Conservation (phyloP, 2,888 invertebrate genomes). For the Pristionchus fissidentatus region DNA sequence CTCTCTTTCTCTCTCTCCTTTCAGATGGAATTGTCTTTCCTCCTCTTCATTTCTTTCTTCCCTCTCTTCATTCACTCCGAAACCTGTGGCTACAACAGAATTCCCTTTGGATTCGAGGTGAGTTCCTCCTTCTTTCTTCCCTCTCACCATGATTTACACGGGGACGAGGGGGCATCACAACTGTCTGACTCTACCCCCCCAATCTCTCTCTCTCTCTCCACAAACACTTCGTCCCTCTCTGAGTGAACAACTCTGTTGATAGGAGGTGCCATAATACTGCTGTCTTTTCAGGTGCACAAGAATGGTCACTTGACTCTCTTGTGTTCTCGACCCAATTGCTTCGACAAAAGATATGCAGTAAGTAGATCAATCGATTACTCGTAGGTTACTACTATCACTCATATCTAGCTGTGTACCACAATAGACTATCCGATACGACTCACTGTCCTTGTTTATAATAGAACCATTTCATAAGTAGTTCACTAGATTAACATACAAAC, state of each 20-base stretch:
- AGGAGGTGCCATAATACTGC: too few relatives aligned
- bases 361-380: constrained; percentile 13
- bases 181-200: too few relatives aligned
- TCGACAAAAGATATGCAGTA: constrained; percentile 65
- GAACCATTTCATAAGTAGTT: too few relatives aligned
- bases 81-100: constrained; percentile 27
- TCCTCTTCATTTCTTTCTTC: constrained; percentile 5
- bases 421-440: too few relatives aligned
- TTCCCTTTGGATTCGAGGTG: constrained; percentile 45
- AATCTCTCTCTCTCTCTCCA: background rate
- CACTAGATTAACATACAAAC: constrained; percentile 30
- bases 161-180: background rate
- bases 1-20: background rate
- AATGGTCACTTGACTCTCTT: constrained; percentile 63
- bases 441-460: too few relatives aligned
- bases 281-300: constrained; percentile 51
- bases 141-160: constrained; percentile 4
- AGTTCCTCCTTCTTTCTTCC: background rate
- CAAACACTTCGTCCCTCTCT: background rate
- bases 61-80: background rate
- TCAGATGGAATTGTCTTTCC: background rate
- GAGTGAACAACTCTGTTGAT: background rate
- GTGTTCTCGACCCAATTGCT: constrained; percentile 64
- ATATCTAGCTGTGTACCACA: too few relatives aligned
- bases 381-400: too few relatives aligned